Evolutionary conservation across 2,888 invertebrate genomes (phyloP).

Genomic region (Heliconius aoede): DNA sequence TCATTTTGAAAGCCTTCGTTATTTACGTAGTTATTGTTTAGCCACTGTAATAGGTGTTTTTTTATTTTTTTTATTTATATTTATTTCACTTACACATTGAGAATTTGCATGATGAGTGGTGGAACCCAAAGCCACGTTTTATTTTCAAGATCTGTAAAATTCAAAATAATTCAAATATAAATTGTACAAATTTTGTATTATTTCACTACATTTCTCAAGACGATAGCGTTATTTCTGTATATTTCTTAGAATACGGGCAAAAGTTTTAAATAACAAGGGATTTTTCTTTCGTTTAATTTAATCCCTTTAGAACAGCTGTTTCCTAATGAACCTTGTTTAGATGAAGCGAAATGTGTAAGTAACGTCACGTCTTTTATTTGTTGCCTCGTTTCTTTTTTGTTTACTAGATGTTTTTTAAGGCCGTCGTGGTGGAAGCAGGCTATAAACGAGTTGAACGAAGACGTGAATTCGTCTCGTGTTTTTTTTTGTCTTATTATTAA

Average conservation of each 20-base stretch:
- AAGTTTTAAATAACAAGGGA: constrained; percentile 51
- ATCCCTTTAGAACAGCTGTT: constrained; percentile 71
- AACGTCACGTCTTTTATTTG: constrained; percentile 27
- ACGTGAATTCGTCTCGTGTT: too few relatives aligned
- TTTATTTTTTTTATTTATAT: too few relatives aligned
- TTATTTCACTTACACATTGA: too few relatives aligned
- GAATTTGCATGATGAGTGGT: background rate
- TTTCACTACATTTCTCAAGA: background rate
- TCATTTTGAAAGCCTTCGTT: constrained; percentile 38
- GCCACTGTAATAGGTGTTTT: constrained; percentile 20
- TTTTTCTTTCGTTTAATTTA: constrained; percentile 66
- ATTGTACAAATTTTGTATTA: too few relatives aligned
- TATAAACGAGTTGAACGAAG: background rate
- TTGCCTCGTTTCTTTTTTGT: background rate
- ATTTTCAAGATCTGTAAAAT: too few relatives aligned
- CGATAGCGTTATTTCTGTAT: background rate
- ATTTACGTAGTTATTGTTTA: constrained; percentile 34
- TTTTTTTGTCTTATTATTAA: too few relatives aligned
- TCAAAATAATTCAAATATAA: too few relatives aligned
- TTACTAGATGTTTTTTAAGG: background rate
- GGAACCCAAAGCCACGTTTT: background rate
- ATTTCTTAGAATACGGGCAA: constrained; percentile 16
- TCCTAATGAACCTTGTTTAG: constrained; percentile 59
- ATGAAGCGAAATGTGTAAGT: constrained; percentile 59
- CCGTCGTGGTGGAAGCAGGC: background rate